These are phyloP conservation scores for Notothenia rossii DNA, from an alignment of 2,113 vertebrate species.

Conservation along the genomic window DNA sequence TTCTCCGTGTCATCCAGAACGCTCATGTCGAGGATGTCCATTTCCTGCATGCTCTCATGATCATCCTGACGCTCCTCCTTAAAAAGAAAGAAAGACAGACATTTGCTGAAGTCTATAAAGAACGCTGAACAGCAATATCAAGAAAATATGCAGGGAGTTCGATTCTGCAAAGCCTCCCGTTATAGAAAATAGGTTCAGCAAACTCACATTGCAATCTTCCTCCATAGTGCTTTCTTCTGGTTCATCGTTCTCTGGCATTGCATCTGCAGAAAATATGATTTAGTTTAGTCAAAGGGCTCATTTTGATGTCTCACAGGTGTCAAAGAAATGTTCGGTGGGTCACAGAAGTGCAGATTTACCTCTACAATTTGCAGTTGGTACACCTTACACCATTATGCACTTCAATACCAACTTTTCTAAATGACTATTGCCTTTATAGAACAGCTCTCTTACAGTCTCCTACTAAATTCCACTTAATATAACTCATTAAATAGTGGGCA, in stretches of 20 bases:
- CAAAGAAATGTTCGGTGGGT: background rate
- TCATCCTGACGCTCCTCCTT: slow-evolving; percentile 88
- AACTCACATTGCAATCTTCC: slow-evolving; percentile 91
- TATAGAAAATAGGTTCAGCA: background rate
- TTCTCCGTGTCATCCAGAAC: slow-evolving; percentile 90
- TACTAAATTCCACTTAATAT: background rate
- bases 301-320: background rate
- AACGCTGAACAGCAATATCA: background rate
- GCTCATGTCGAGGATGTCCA: slow-evolving; percentile 92
- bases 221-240: slow-evolving; percentile 89
- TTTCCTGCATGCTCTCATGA: slow-evolving; percentile 88
- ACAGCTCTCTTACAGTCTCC: background rate
- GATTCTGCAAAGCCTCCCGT: no score
- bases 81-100: background rate
- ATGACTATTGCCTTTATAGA: background rate
- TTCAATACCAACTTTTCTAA: background rate
- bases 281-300: background rate
- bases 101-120: background rate
- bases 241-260: slow-evolving; percentile 88
- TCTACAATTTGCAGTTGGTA: background rate
- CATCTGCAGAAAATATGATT: slow-evolving; percentile 77
- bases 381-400: background rate
- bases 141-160: background rate
- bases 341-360: background rate
- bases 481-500: background rate